Evolutionary conservation across 1,140 invertebrate species (phyloP).

Genomic region (Drosophila asahinai): DNA sequence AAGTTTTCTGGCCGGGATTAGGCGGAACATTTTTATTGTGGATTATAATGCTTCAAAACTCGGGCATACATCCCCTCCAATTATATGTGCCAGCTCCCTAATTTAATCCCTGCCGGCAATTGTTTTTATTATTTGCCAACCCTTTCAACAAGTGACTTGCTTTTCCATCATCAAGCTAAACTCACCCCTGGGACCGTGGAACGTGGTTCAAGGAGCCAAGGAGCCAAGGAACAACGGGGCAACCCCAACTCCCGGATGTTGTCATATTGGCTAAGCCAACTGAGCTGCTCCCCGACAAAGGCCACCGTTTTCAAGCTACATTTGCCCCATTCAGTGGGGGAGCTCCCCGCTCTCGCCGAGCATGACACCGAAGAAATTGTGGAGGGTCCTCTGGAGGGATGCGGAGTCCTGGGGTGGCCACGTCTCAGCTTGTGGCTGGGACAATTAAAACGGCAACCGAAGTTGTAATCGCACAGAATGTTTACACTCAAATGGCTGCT

Average conservation of each 20-base stretch:
- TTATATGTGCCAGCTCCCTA: slow-evolving; percentile 25
- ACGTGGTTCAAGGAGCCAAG: background rate
- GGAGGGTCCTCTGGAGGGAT: slow-evolving; percentile 25
- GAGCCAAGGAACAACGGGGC: background rate
- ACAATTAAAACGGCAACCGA: slow-evolving; percentile 80
- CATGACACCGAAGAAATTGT: slow-evolving; percentile 71
- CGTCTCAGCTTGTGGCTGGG: slow-evolving; percentile 62
- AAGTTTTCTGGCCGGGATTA: background rate
- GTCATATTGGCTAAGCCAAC: slow-evolving; percentile 76
- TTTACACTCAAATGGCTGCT: slow-evolving; percentile 80
- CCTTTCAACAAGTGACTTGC: slow-evolving; percentile 74
- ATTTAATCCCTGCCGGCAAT: slow-evolving; percentile 38
- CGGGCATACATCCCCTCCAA: slow-evolving; percentile 16
- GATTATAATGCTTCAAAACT: background rate
- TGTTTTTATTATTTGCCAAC: slow-evolving; percentile 53
- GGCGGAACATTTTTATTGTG: background rate
- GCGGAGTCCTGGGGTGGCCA: slow-evolving; percentile 18
- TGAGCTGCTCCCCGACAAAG: slow-evolving; percentile 58
- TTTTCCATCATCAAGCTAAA: slow-evolving; percentile 52
- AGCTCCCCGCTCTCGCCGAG: slow-evolving; percentile 12
- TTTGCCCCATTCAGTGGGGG: slow-evolving; percentile 55
- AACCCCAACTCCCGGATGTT: slow-evolving; percentile 27
- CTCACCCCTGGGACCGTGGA: slow-evolving; percentile 37
- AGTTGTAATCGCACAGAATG: slow-evolving; percentile 79
- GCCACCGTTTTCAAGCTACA: slow-evolving; percentile 78